Evolutionary conservation across 2,797 vertebrate genomes (phyloP).

Genomic region (Coluber constrictor): DNA sequence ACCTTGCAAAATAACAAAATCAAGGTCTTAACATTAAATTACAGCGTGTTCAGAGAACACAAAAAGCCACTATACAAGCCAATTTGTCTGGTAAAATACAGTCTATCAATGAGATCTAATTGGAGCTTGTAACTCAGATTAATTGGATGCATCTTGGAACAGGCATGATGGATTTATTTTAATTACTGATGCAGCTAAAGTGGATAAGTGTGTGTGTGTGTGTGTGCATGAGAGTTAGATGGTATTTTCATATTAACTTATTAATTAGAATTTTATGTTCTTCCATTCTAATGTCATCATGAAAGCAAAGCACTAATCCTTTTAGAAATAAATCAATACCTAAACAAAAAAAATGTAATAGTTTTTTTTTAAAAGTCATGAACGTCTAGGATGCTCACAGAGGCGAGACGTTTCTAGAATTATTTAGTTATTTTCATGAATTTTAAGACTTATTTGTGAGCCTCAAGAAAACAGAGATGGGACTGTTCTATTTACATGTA

Average conservation of each 20-base stretch:
- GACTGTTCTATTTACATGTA: neutral
- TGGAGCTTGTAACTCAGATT: constrained; percentile 16
- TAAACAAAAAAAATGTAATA: neutral
- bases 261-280: neutral
- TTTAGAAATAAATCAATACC: neutral
- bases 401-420: neutral
- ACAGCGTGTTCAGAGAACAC: constrained; percentile 16
- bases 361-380: neutral
- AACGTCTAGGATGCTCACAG: neutral
- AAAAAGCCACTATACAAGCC: constrained; percentile 23
- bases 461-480: neutral
- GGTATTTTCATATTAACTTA: neutral
- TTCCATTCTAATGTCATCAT: neutral
- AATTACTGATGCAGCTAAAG: constrained; percentile 9
- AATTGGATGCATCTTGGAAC: constrained; percentile 20
- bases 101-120: constrained; percentile 34
- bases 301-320: neutral
- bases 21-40: constrained; percentile 33
- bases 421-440: neutral
- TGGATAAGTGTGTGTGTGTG: neutral
- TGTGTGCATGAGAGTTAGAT: neutral
- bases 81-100: constrained; percentile 20
- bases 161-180: constrained; percentile 25
- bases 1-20: constrained; percentile 28
- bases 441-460: neutral